Conservation (phyloP, 2,797 vertebrate species). For the Melanotaenia parkinsoni region DNA sequence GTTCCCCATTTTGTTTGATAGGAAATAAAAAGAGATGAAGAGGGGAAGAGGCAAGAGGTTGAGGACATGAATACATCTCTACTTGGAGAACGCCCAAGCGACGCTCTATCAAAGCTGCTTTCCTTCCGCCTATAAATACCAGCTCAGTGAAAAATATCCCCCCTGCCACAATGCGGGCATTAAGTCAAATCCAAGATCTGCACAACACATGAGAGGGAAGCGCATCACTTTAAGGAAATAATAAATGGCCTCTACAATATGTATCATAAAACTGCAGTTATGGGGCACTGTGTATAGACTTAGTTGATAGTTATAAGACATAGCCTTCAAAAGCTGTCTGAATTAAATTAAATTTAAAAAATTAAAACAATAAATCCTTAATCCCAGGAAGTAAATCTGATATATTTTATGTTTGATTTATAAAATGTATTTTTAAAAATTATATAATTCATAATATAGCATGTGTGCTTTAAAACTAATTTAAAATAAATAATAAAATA, state of each 20-base stretch:
- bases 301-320: not conserved
- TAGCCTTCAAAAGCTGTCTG: not conserved
- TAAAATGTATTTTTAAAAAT: too few relatives aligned
- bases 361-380: too few relatives aligned
- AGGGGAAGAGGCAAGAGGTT: constrained; percentile 58
- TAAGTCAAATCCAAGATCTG: constrained; percentile 73
- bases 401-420: too few relatives aligned
- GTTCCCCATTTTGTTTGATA: constrained; percentile 44
- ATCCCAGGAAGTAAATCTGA: too few relatives aligned
- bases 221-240: constrained; percentile 33
- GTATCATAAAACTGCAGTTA: constrained; percentile 21
- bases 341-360: too few relatives aligned
- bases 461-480: too few relatives aligned
- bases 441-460: too few relatives aligned
- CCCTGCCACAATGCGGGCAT: constrained; percentile 38
- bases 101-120: constrained; percentile 73
- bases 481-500: too few relatives aligned
- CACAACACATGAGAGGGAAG: constrained; percentile 73
- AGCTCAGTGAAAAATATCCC: constrained; percentile 71
- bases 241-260: constrained; percentile 12
- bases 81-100: constrained; percentile 64
- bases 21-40: constrained; percentile 62
- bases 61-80: constrained; percentile 74
- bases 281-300: constrained; percentile 1
- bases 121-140: constrained; percentile 81